phyloP scores from a whole-genome alignment of 2,113 vertebrate species.

The Podarcis cretensis region DNA sequence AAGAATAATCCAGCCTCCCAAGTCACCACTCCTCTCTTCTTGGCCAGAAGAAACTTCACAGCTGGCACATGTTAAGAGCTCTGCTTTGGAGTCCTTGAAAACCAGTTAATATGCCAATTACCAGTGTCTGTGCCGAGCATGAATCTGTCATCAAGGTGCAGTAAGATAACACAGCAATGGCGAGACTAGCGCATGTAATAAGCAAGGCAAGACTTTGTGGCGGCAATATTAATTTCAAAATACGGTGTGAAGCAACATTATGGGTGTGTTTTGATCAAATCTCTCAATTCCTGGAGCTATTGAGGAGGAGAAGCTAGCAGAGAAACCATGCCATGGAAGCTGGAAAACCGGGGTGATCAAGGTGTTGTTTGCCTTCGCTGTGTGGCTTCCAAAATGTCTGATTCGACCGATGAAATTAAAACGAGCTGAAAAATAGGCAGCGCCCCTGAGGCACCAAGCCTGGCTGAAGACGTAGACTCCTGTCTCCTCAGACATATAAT shows the following conservation, averaged over 20 bases:
- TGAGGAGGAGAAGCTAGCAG: not conserved
- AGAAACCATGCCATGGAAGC: not conserved
- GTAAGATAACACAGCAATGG: too few species aligned
- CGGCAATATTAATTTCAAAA: not conserved
- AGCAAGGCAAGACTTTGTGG: not conserved
- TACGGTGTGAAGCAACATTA: not conserved
- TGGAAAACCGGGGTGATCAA: not conserved
- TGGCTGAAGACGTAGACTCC: slow-evolving; percentile 40
- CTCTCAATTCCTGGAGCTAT: not conserved
- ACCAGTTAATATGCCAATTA: too few species aligned
- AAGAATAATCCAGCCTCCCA: too few species aligned
- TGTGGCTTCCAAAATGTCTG: slow-evolving; percentile 22
- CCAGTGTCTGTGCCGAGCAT: too few species aligned
- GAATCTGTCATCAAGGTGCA: not conserved
- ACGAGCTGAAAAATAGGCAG: slow-evolving; percentile 17
- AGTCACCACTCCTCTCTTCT: too few species aligned
- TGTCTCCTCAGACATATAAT: slow-evolving; percentile 58
- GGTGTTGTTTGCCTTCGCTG: slow-evolving; percentile 15
- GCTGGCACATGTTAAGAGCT: too few species aligned
- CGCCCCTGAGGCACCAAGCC: slow-evolving; percentile 50
- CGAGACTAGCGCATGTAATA: too few species aligned
- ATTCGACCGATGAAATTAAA: slow-evolving; percentile 25
- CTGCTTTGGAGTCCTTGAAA: too few species aligned
- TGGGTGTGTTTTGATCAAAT: not conserved
- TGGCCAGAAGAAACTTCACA: too few species aligned